Conservation (phyloP, 2,797 vertebrate genomes). For the Melanotaenia parkinsoni region DNA sequence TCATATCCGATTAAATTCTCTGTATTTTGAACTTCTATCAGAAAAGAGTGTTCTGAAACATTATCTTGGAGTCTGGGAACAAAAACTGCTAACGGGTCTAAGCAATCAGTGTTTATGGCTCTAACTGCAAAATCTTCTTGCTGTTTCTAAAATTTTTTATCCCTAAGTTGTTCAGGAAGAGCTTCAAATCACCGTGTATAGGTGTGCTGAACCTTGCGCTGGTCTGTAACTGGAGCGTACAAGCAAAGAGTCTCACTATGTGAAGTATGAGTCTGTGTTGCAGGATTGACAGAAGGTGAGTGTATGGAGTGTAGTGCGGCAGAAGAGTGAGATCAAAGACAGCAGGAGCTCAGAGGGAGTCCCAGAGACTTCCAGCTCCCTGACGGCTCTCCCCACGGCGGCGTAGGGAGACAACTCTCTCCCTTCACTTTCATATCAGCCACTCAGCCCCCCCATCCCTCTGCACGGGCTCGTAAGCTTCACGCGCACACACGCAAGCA, state of each 20-base stretch:
- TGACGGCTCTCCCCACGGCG: slow-evolving; percentile 73
- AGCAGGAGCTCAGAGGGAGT: slow-evolving; percentile 76
- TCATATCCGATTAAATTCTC: background rate
- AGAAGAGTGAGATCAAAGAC: slow-evolving; percentile 76
- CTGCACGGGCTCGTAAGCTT: slow-evolving; percentile 37
- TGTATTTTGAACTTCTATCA: background rate
- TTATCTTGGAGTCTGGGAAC: background rate
- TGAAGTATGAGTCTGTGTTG: slow-evolving; percentile 50
- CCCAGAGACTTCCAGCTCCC: slow-evolving; percentile 76
- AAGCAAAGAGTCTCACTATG: slow-evolving; percentile 34
- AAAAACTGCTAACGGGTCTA: background rate
- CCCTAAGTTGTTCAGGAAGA: background rate
- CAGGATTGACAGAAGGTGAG: slow-evolving; percentile 56
- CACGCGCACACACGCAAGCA: slow-evolving; percentile 42
- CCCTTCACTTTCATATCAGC: slow-evolving; percentile 80
- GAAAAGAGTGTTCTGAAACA: background rate
- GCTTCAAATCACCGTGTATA: background rate
- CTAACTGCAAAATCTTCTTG: slow-evolving; percentile 1
- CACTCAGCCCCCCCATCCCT: slow-evolving; percentile 67
- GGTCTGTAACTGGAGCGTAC: slow-evolving; percentile 30
- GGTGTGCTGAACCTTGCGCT: slow-evolving; percentile 24
- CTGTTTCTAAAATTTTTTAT: slow-evolving; percentile 9
- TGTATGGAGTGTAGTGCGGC: slow-evolving; percentile 49
- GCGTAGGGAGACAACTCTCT: slow-evolving; percentile 75
- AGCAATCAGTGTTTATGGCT: background rate